phyloP scores from a whole-genome alignment of 1,140 invertebrate species.

The Drosophila elegans region DNA sequence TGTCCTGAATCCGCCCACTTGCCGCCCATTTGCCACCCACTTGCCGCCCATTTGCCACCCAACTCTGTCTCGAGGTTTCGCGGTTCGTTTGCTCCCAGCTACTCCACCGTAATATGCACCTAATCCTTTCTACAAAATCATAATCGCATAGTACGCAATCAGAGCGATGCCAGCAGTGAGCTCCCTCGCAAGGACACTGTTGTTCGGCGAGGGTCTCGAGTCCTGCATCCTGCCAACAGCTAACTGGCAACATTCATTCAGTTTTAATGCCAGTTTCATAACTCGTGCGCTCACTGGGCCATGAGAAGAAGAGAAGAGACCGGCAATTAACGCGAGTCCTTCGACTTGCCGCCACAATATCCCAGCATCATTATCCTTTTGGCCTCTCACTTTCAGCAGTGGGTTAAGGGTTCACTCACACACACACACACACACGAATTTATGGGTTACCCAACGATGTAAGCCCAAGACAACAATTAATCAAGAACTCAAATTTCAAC shows the following conservation, averaged over 20 bases:
- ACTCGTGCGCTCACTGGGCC: slow-evolving; percentile 76
- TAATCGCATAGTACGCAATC: slow-evolving; percentile 78
- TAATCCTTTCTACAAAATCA: slow-evolving; percentile 82
- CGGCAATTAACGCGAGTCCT: slow-evolving; percentile 72
- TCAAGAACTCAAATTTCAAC: slow-evolving; percentile 62
- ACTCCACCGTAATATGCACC: slow-evolving; percentile 75
- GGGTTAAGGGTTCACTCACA: slow-evolving; percentile 30
- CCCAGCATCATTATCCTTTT: slow-evolving; percentile 53
- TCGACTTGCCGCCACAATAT: slow-evolving; percentile 50
- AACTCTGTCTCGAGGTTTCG: slow-evolving; percentile 64
- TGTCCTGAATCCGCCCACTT: not conserved
- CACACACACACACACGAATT: slow-evolving; percentile 21
- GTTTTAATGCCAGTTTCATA: slow-evolving; percentile 78
- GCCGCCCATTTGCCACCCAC: not conserved
- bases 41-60: not conserved
- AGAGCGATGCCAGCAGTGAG: slow-evolving; percentile 57
- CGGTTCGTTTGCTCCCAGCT: slow-evolving; percentile 68
- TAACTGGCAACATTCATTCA: slow-evolving; percentile 64
- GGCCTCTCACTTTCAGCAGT: slow-evolving; percentile 35
- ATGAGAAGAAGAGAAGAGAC: slow-evolving; percentile 52
- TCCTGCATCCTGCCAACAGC: slow-evolving; percentile 40
- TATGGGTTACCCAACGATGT: slow-evolving; percentile 33
- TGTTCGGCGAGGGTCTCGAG: slow-evolving; percentile 32
- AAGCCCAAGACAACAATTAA: slow-evolving; percentile 59
- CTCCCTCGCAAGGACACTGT: slow-evolving; percentile 56